A percentile compares a stretch with the other conserved stretches of the same genome.
Conservation (phyloP, 1,140 invertebrate genomes). For the Calephelis nemesis region DNA sequence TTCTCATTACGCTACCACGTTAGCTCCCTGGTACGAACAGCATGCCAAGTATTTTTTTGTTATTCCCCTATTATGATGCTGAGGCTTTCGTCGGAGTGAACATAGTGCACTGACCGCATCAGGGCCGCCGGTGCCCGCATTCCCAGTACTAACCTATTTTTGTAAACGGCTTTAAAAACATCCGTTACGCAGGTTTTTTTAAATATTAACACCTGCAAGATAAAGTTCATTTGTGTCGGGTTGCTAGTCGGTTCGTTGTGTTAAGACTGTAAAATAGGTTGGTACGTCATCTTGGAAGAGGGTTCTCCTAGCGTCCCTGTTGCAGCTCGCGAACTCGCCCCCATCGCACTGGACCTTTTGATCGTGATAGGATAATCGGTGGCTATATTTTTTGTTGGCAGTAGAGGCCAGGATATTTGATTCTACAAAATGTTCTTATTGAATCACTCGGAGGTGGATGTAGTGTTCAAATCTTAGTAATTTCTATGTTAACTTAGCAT, state of each 20-base stretch:
- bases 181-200: constrained; percentile 44
- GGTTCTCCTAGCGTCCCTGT: constrained; percentile 55
- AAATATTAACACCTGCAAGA: constrained; percentile 19
- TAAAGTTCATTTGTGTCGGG: background rate
- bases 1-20: constrained; percentile 74
- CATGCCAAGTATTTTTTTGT: constrained; percentile 75
- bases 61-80: constrained; percentile 70
- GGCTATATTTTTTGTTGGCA: background rate
- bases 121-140: constrained; percentile 63
- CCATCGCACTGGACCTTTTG: constrained; percentile 69
- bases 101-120: constrained; percentile 72
- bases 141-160: constrained; percentile 73
- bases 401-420: no score
- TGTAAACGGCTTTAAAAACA: constrained; percentile 47
- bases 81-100: constrained; percentile 79
- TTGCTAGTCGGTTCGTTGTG: constrained; percentile 13
- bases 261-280: constrained; percentile 56
- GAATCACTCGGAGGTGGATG: no score
- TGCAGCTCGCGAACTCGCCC: constrained; percentile 60
- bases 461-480: no score
- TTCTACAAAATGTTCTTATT: no score
- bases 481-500: no score
- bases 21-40: constrained; percentile 76
- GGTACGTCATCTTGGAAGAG: constrained; percentile 58
- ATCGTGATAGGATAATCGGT: constrained; percentile 12